Percentiles rank a stretch among this genome's conserved stretches.
phyloP scores from a whole-genome alignment of 2,888 invertebrate species.

The Noctua comes region DNA sequence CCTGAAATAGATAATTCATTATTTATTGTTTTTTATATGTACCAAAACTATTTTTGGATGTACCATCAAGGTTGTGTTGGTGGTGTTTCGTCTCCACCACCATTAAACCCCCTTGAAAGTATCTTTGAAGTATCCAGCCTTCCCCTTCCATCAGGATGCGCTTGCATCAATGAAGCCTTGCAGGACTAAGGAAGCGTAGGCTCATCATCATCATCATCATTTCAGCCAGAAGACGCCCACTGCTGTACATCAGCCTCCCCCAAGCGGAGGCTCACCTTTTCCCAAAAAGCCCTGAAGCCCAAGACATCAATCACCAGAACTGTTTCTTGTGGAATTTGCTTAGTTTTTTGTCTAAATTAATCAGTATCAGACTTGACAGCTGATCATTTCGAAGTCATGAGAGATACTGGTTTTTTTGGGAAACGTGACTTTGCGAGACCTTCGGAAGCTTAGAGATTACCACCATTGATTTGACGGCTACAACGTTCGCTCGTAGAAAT shows the following conservation, averaged over 20 bases:
- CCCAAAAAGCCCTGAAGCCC: too few relatives aligned
- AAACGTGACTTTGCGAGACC: not conserved
- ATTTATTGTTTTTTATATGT: not conserved
- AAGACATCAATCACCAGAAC: not conserved
- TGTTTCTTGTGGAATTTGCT: not conserved
- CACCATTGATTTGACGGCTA: not conserved
- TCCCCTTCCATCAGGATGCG: not conserved
- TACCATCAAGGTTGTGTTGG: not conserved
- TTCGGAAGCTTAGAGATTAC: not conserved
- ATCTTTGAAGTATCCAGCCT: not conserved
- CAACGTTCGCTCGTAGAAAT: not conserved
- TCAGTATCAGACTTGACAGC: not conserved
- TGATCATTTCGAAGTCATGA: too few relatives aligned
- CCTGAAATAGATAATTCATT: conserved; percentile 89
- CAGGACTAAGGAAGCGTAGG: not conserved
- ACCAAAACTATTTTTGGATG: not conserved
- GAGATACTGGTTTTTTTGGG: too few relatives aligned
- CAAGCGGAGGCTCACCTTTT: not conserved
- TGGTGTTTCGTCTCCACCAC: not conserved
- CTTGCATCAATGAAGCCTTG: not conserved
- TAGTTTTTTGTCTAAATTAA: not conserved
- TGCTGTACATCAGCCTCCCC: too few relatives aligned
- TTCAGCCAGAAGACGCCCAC: too few relatives aligned
- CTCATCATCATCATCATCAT: too few relatives aligned
- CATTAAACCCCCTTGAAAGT: not conserved